Percentiles rank a stretch among this genome's conserved stretches.
Conservation (phyloP, 2,888 invertebrate species). For the Xylocampa areola region DNA sequence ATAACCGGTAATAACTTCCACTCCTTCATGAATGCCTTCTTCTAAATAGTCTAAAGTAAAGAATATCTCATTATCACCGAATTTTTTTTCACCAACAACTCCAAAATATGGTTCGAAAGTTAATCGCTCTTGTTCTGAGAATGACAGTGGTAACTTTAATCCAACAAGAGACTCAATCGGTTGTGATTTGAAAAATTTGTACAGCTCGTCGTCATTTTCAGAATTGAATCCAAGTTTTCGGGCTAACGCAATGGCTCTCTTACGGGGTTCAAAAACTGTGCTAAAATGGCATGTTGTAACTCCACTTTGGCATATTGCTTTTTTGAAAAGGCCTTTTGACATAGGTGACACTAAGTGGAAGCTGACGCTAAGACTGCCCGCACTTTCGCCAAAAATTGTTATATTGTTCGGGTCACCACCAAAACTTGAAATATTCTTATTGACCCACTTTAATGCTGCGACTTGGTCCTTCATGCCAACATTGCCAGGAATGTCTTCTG, state of each 20-base stretch:
- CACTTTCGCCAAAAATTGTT: slow-evolving; percentile 73
- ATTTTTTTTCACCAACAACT: slow-evolving; percentile 65
- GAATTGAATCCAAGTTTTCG: slow-evolving; percentile 65
- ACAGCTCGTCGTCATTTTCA: slow-evolving; percentile 59
- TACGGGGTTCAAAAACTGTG: slow-evolving; percentile 79
- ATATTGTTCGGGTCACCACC: slow-evolving; percentile 70
- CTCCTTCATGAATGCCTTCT: slow-evolving; percentile 82
- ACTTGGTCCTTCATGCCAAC: slow-evolving; percentile 78
- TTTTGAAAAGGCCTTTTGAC: slow-evolving; percentile 73
- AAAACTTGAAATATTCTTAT: slow-evolving; percentile 66
- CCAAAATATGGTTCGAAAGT: slow-evolving; percentile 48
- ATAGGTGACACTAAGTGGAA: slow-evolving; percentile 74
- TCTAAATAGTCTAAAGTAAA: slow-evolving; percentile 70
- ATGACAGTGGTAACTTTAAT: slow-evolving; percentile 46
- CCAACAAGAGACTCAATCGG: slow-evolving; percentile 54
- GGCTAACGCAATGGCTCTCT: slow-evolving; percentile 71
- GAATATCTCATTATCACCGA: slow-evolving; percentile 66
- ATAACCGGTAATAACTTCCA: slow-evolving; percentile 92
- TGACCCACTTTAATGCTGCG: slow-evolving; percentile 69
- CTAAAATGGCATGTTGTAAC: slow-evolving; percentile 90
- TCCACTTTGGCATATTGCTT: slow-evolving; percentile 92
- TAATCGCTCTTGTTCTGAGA: slow-evolving; percentile 46
- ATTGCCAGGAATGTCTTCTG: slow-evolving; percentile 73
- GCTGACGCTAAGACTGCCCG: slow-evolving; percentile 65
- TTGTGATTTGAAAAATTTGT: slow-evolving; percentile 62